These are phyloP conservation scores for Pycnonotus jocosus DNA, from an alignment of 2,113 vertebrate genomes.

Conservation along the genomic window DNA sequence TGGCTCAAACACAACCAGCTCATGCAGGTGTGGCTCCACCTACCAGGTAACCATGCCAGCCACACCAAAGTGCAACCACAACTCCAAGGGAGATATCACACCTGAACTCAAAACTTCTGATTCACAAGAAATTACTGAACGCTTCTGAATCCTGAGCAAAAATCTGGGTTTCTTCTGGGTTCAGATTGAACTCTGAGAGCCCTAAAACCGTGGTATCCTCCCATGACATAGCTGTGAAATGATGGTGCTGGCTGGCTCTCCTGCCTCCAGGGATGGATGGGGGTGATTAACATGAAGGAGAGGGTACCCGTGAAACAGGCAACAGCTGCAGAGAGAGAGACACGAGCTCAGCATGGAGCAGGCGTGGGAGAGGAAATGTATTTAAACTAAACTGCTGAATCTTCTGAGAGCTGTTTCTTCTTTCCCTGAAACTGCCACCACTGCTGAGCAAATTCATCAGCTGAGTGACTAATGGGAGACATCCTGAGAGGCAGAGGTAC, in stretches of 20 bases:
- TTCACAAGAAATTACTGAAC: background rate
- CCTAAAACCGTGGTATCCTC: background rate
- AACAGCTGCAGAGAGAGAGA: slow-evolving; percentile 22
- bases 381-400: slow-evolving; percentile 55
- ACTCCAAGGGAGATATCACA: background rate
- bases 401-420: slow-evolving; percentile 46
- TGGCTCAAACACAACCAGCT: background rate
- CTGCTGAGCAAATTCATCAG: slow-evolving; percentile 60
- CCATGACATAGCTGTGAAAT: background rate
- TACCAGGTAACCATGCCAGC: background rate
- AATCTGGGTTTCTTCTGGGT: background rate
- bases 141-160: background rate
- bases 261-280: background rate
- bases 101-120: background rate
- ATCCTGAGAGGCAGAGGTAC: slow-evolving; percentile 36
- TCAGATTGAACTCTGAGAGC: background rate
- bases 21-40: background rate
- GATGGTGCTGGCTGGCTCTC: background rate
- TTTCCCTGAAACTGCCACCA: slow-evolving; percentile 40
- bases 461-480: slow-evolving; percentile 50
- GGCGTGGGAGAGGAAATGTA: slow-evolving; percentile 32
- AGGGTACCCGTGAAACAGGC: background rate
- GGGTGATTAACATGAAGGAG: slow-evolving; percentile 5
- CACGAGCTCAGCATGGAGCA: background rate
- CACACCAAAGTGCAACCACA: background rate